phyloP scores from a whole-genome alignment of 2,113 vertebrate genomes.

The Pluvialis apricaria region DNA sequence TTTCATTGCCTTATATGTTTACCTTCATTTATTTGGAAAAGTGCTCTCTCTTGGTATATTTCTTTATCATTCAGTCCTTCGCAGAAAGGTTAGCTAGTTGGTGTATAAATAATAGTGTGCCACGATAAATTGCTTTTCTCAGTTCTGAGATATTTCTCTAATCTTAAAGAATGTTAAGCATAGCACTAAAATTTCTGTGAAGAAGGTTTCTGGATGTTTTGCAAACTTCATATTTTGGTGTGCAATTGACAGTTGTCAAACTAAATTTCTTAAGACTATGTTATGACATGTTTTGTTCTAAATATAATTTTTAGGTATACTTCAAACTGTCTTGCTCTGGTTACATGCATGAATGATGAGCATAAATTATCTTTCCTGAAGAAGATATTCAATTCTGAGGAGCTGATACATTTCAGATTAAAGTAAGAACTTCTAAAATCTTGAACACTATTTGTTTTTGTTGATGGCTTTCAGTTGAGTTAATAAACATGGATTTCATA shows the following conservation, averaged over 20 bases:
- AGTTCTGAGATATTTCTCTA: background rate
- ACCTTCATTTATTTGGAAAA: background rate
- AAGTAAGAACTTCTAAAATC: conserved; percentile 76
- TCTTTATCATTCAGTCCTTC: background rate
- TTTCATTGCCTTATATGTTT: background rate
- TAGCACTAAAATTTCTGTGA: background rate
- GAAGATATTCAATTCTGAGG: conserved; percentile 88
- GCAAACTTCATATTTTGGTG: background rate
- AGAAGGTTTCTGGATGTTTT: background rate
- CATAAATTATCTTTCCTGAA: conserved; percentile 91
- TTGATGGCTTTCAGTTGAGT: background rate
- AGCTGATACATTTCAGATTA: conserved; percentile 90
- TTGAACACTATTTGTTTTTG: background rate
- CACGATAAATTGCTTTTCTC: background rate
- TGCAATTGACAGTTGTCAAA: background rate
- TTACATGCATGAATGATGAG: conserved; percentile 95
- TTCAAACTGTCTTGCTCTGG: conserved; percentile 89
- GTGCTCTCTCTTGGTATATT: background rate
- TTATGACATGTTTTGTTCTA: background rate
- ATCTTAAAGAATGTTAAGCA: background rate
- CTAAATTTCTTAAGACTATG: background rate
- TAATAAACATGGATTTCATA: conserved; percentile 53
- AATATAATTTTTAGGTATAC: conserved; percentile 82
- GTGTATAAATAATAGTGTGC: background rate
- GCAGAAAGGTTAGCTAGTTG: background rate